Percentiles rank a stretch among this genome's conserved stretches.
Evolutionary conservation across 2,113 vertebrate genomes (phyloP).

Genomic region (Siphamia tubifer): DNA sequence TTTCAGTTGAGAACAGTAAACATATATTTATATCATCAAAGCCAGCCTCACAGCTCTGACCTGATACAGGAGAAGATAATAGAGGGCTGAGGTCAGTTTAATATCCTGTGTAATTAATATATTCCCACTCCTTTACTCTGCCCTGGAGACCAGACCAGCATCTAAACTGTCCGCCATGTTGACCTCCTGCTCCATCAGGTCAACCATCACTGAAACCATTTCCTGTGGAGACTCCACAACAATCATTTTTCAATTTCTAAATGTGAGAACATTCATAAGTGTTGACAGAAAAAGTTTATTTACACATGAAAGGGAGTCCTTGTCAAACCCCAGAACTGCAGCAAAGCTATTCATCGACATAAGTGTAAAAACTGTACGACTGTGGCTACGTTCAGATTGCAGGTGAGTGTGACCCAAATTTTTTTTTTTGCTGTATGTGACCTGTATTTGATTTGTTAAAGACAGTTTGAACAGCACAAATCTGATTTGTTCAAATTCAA

Average conservation of each 20-base stretch:
- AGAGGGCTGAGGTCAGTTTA: not conserved
- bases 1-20: not conserved
- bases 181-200: not conserved
- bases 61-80: not conserved
- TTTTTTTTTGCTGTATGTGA: too few species aligned
- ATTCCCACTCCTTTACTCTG: not conserved
- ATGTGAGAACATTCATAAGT: too few species aligned
- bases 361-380: too few species aligned
- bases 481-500: too few species aligned
- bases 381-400: too few species aligned
- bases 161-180: not conserved
- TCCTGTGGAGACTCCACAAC: not conserved
- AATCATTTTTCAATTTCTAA: conserved; percentile 7
- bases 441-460: too few species aligned
- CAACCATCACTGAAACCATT: not conserved
- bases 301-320: too few species aligned
- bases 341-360: too few species aligned
- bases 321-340: too few species aligned
- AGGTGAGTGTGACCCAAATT: too few species aligned
- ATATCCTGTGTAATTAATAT: not conserved
- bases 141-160: not conserved
- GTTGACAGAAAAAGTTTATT: too few species aligned
- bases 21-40: not conserved
- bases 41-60: not conserved
- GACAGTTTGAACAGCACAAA: too few species aligned